Base-by-base conservation (phyloP, 92 coral and sea anemone species). In the Epizoanthus illoricatus region DNA sequence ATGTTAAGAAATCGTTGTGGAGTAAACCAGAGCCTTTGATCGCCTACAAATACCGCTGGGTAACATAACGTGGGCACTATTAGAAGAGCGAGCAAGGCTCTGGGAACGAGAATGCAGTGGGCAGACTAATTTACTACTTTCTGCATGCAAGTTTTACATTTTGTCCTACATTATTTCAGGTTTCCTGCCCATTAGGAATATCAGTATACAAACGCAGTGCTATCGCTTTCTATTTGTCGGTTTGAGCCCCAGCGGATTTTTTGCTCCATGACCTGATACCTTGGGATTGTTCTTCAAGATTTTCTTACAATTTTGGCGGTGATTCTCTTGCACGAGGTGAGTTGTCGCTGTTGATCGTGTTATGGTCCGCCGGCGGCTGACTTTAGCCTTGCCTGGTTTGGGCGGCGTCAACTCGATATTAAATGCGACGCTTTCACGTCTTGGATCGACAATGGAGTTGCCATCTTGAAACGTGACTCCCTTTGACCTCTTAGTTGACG, bases 351-450 rank as follows among this genome's bases (percentile, higher is more conserved):
- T 90, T 21, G 90, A 90, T 43, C 97, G 76, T 20, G 90, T 86
- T 64, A 92, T 92, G 33, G 97, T 92, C 20, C 97, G 94, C 16
- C 91, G 90, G 33, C 97, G 72, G 43, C 84, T 79, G 68, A 85
- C 84, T 52, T 85, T 88, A 72, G 58, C 63, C 57, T 80, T 90
- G 65, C 71, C 69, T 11, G 74, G 78, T 62, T 93, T 91, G 1
- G 87, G 90, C 1, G 98, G 98, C 4, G 98, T 82, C 36, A 94
- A 68, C 28, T 95, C 96, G 61, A 95, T 92, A 69, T 79, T 91
- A 63, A 84, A 95, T 4, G 98, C 96, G 58, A 92, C 36, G 69
- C 90, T 94, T 49, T 92, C 94, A 61, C 94, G 84, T 42, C 91
- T 75, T 54, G 76, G 74, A n/a, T 80, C 65, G 7, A 61, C 66